Conservation (phyloP, 2,888 invertebrate species). For the Aromia moschata region DNA sequence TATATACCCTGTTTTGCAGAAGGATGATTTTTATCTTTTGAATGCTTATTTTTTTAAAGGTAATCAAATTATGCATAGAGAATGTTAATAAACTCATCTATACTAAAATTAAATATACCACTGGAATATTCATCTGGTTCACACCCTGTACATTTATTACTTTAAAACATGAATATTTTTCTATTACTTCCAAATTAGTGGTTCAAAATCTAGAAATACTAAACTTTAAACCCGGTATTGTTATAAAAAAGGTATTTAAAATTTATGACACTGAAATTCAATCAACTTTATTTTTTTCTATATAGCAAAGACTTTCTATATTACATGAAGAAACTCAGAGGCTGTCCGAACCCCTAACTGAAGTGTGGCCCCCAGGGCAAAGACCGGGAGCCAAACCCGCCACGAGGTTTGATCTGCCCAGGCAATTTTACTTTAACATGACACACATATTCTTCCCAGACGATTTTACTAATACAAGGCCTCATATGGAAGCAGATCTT, state of each 20-base stretch:
- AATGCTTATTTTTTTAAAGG: slow-evolving; percentile 70
- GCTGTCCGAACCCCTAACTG: slow-evolving; percentile 51
- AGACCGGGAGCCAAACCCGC: slow-evolving; percentile 73
- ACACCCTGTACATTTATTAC: too few species aligned
- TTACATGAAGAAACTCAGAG: slow-evolving; percentile 50
- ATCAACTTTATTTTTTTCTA: slow-evolving; percentile 24
- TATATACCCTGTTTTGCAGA: slow-evolving; percentile 71
- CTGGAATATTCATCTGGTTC: background rate
- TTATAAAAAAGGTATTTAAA: background rate
- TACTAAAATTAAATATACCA: too few species aligned
- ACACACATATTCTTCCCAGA: slow-evolving; percentile 84
- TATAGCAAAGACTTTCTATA: slow-evolving; percentile 51
- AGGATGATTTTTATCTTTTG: slow-evolving; percentile 73
- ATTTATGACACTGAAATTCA: background rate
- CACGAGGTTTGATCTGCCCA: slow-evolving; percentile 83
- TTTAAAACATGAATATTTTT: too few species aligned
- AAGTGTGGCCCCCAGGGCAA: slow-evolving; percentile 80
- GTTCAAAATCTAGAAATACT: too few species aligned
- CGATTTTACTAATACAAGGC: slow-evolving; percentile 77
- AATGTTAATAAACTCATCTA: too few species aligned
- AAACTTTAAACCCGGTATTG: background rate
- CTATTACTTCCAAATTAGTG: too few species aligned
- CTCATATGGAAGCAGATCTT: slow-evolving; percentile 72
- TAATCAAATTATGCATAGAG: slow-evolving; percentile 7
- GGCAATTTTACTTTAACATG: slow-evolving; percentile 87